Evolutionary conservation across 2,888 invertebrate species (phyloP), one percentile per base, ranked within the genome.

Genomic region (Scaptomyza caliginosa): DNA sequence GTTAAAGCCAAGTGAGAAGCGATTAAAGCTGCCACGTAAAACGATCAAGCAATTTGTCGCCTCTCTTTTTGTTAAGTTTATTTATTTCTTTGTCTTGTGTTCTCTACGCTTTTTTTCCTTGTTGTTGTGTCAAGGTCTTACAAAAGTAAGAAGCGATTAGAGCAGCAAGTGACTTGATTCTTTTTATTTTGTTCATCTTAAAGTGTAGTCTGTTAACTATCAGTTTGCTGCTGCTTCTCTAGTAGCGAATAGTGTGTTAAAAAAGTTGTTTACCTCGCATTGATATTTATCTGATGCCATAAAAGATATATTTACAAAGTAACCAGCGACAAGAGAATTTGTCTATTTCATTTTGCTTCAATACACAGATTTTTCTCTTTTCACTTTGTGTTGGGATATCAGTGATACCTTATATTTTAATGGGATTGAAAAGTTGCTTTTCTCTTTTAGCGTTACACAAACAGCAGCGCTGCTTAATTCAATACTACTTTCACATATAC

Each of bases 21-120:
- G 21, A 16, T 38, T n/a, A 24, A 24, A 49, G 19, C 0, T 34
- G 48, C 13, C 2, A n/a, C 7, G 16, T 24, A 17, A 49, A 23
- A 16, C 23, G 45, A 45, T 49, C 24, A 36, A 30, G 19, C 13
- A 30, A 30, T 17, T 50, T 26, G 24, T 50, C 16, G 10, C 19
- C 17, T 13, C 2, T 6, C 13, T 40, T 50, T 42, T 26, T 5
- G 3, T 19, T 39, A 11, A 46, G 2, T 30, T 30, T 30, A 3
- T 28, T 19, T 30, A 10, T 6, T 46, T 19, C 11, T 4, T n/a
- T 17, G 5, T n/a, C 28, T 28, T 26, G 16, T 26, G 3, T 2
- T 11, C 7, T 17, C 8, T 6, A 7, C 7, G 7, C 7, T 23
- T 5, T 42, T 24, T 26, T 28, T 5, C 21, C 5, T 6, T 13